These are phyloP conservation scores for Pteruthius melanotis DNA, from an alignment of 2,113 vertebrate genomes.

Conservation along the genomic window DNA sequence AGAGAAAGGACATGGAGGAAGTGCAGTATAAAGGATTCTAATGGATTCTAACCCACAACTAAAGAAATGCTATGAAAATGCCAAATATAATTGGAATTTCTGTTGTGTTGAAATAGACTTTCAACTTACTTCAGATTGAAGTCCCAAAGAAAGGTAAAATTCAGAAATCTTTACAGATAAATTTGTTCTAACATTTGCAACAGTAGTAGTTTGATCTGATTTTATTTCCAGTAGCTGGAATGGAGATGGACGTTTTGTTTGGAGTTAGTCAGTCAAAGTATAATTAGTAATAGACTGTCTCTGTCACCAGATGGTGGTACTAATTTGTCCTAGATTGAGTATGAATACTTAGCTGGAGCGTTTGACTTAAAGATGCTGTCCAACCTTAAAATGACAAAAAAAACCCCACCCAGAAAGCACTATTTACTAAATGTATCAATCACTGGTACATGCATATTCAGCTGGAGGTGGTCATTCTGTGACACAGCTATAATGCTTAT, in stretches of 20 bases:
- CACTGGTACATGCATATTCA: neutral
- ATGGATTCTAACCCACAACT: neutral
- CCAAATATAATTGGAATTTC: neutral
- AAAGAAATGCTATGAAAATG: neutral
- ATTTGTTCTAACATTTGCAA: neutral
- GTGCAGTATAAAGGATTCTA: neutral
- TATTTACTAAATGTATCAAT: neutral
- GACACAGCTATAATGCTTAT: neutral
- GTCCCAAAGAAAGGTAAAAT: neutral
- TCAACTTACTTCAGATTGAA: neutral
- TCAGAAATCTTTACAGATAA: neutral
- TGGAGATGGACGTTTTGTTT: neutral
- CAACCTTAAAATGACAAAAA: neutral
- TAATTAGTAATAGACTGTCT: neutral
- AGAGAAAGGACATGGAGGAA: neutral
- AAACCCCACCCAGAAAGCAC: fast-evolving
- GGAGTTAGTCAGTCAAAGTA: neutral
- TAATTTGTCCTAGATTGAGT: neutral
- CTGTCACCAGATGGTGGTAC: neutral
- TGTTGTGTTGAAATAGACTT: neutral
- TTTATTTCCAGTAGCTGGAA: neutral
- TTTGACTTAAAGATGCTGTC: neutral
- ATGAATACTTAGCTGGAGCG: neutral
- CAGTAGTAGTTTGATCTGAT: neutral
- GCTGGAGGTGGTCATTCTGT: neutral